A percentile compares a stretch with the other conserved stretches of the same genome.
These are phyloP conservation scores for Myopa testacea DNA, from an alignment of 2,888 invertebrate species.

Conservation along the genomic window DNA sequence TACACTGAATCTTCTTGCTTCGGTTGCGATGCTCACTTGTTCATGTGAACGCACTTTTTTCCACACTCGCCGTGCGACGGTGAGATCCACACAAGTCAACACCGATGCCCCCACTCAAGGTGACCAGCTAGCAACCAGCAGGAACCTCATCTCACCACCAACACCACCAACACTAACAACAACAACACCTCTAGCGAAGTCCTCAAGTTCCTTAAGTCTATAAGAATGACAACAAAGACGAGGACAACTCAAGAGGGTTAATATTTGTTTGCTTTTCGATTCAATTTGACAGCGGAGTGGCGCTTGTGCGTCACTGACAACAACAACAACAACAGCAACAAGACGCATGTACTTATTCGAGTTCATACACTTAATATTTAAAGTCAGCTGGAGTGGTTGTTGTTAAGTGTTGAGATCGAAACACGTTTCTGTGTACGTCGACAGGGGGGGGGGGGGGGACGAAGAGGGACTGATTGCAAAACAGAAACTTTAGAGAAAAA, in stretches of 20 bases:
- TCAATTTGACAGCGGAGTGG: conserved; percentile 68
- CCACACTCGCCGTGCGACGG: conserved; percentile 1
- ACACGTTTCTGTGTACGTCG: too few species aligned
- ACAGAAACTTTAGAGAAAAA: not conserved
- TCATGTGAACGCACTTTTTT: conserved; percentile 17
- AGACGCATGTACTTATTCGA: not conserved
- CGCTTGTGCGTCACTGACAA: conserved; percentile 54
- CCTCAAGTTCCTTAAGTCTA: not conserved
- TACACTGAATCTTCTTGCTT: not conserved
- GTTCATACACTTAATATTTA: not conserved
- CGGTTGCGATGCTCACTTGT: not conserved
- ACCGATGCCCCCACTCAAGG: too few species aligned
- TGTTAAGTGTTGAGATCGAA: not conserved
- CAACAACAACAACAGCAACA: not conserved
- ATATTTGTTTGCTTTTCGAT: conserved; percentile 68
- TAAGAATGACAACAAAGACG: not conserved
- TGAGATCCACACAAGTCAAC: not conserved
- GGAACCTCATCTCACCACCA: not conserved
- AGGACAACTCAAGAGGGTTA: conserved; percentile 61
- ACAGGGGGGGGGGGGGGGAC: not conserved
- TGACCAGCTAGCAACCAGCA: not conserved
- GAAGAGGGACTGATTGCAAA: not conserved
- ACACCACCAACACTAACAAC: too few species aligned
- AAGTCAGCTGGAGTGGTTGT: not conserved
- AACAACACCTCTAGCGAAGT: not conserved